These are phyloP conservation scores for Pseudonaja textilis DNA, from an alignment of 2,113 vertebrate species.

Conservation along the genomic window DNA sequence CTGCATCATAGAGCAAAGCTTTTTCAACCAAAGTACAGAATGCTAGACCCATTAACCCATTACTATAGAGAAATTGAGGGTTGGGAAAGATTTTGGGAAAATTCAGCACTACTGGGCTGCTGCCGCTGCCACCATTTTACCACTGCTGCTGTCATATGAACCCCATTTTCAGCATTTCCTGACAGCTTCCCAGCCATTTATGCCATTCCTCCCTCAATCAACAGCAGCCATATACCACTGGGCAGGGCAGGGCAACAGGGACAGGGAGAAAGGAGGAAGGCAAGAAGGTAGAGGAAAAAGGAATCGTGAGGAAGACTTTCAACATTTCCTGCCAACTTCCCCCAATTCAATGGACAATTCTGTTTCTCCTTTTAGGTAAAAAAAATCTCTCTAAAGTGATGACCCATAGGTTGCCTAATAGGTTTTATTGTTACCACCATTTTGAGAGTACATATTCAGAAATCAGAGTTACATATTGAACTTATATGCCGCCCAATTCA, in stretches of 20 bases:
- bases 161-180: not conserved
- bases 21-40: not conserved
- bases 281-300: not conserved
- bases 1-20: not conserved
- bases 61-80: not conserved
- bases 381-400: not conserved
- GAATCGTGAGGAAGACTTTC: not conserved
- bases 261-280: not conserved
- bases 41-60: not conserved
- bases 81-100: not conserved
- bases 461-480: not conserved
- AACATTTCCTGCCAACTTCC: not conserved
- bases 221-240: not conserved
- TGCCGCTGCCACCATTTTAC: not conserved
- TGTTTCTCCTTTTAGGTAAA: not conserved
- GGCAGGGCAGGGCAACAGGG: too few species aligned
- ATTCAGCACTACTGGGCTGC: not conserved
- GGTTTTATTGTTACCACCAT: not conserved
- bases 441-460: conserved; percentile 12
- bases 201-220: not conserved
- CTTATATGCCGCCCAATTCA: not conserved
- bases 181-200: not conserved
- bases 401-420: not conserved
- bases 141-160: not conserved
- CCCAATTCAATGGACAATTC: not conserved